Evolutionary conservation across 2,888 invertebrate genomes (phyloP), one percentile per base, ranked within the genome.

Genomic region (Sarcophaga variegata): DNA sequence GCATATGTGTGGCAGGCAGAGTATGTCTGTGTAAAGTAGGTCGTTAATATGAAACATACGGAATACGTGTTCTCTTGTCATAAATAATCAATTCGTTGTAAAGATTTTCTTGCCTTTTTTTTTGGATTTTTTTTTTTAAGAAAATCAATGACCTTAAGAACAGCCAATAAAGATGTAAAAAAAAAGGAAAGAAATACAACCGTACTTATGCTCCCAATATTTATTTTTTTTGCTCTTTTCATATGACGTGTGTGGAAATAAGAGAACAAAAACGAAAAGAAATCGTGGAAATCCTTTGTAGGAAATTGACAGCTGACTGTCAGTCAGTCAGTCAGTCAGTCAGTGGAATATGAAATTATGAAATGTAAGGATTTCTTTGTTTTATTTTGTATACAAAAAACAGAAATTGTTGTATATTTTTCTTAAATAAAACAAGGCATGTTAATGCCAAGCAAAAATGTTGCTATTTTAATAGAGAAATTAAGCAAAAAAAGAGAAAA

Each of bases 1-100:
- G 37, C 37, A 37, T 37, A 37, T 37, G 37, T 70, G 62, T 27
- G 2, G 45, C 14, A 20, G n/a, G 47, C 11, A 22, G 37, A 37
- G 22, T 54, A 8, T 25, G 27, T 22, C 37, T 60, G 59, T 60
- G 59, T 0, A 77, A 85, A 85, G 37, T 84, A 79, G 87, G 79
- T 71, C 84, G 84, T 84, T 84, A 87, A 87, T 82, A 84, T 62
- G 67, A 80, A 84, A 84, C 87, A 84, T 84, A 72, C 76, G 84
- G 84, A 85, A 60, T 77, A 87, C 87, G 87, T 87, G 87, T 79
- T 87, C 79, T 54, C 76, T 69, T 84, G 81, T 87, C 87, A 87
- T 87, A 87, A 87, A 84, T 84, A 87, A 87, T 87, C 87, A 87
- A 81, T 87, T 84, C 84, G 76, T 81, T 84, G 70, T 79, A 75